Base-by-base conservation (phyloP, 2,113 vertebrate species). In the Cyprinodon brontotheroides region DNA sequence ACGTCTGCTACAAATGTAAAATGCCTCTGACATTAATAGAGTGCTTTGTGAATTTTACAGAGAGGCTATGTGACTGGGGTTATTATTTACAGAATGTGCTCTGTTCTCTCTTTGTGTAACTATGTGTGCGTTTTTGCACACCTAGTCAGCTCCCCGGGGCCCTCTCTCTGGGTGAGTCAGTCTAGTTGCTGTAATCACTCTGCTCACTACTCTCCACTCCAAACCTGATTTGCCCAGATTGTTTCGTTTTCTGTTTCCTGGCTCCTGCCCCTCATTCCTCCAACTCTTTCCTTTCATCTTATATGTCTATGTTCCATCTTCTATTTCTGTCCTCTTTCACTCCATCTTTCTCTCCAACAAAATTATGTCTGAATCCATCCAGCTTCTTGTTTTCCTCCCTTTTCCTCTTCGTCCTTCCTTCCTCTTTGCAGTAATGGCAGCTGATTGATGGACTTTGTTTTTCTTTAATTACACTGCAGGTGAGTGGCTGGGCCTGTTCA, bases 361-460 rank as follows among this genome's bases (percentile, higher is more conserved):
- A 13, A 29, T 22, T 65, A 9, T 5, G 41, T 78, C 65, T 77
- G 37, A 45, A 71, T 63, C 63, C 45, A 41, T 47, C 61, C 50
- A 38, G 38, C 37, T 6, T 75, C 59, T 45, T 40, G 45, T 66
- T 61, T 68, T 45, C 48, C 67, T n/a, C 36, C 1, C 15, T 73
- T 72, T 37, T 61, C 73, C 43, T 14, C 43, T 78, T 40, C 41
- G 22, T 75, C 65, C 63, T 41, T 50, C 60, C 73, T 75, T 68
- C 71, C 75, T 48, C 63, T 89, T 77, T 3, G 59, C 66, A 68
- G 85, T 90, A 90, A 89, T 89, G 87, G 80, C 87, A 84, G 84
- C 89, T 92, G 92, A 93, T 92, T 91, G 91, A 92, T 93, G 90
- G 89, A 91, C 89, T 92, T 92, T 92, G 89, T 92, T 93, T 92